Conservation (phyloP, 1,140 invertebrate species). For the Nylanderia fulva region DNA sequence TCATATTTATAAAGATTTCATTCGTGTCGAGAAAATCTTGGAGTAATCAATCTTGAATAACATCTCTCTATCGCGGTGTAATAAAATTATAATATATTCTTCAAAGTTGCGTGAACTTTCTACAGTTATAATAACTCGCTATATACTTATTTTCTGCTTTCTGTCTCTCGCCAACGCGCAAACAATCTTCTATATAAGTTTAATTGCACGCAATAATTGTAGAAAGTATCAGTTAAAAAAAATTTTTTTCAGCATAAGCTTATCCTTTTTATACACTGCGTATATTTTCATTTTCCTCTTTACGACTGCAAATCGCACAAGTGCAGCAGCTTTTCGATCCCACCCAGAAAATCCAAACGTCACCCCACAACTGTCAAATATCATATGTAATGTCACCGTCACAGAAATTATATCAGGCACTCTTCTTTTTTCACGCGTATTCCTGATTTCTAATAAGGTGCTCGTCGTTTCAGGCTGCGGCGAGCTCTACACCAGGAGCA, state of each 20-base stretch:
- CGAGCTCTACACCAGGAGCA: slow-evolving; percentile 93
- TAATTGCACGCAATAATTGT: slow-evolving; percentile 34
- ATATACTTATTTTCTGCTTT: slow-evolving; percentile 43
- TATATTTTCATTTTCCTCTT: slow-evolving; percentile 8
- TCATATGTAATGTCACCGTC: neutral
- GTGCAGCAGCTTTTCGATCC: neutral
- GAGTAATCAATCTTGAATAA: neutral
- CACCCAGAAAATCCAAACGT: neutral
- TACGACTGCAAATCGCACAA: slow-evolving; percentile 4
- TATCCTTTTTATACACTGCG: neutral
- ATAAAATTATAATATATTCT: slow-evolving; percentile 12
- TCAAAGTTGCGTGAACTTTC: slow-evolving; percentile 33
- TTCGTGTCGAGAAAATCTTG: neutral
- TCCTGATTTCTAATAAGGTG: slow-evolving; percentile 14
- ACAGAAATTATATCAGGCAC: neutral
- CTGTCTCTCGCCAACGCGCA: slow-evolving; percentile 27
- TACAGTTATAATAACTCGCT: neutral
- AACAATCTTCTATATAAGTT: slow-evolving; percentile 1
- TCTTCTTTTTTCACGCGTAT: neutral
- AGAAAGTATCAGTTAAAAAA: slow-evolving; percentile 36
- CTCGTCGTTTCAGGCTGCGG: slow-evolving; percentile 91
- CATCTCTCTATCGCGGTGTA: neutral
- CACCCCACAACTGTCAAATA: neutral
- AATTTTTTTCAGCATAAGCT: slow-evolving; percentile 12
- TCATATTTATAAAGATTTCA: neutral